Conservation (phyloP, 1,140 invertebrate genomes). For the Lordiphosa stackelbergi region DNA sequence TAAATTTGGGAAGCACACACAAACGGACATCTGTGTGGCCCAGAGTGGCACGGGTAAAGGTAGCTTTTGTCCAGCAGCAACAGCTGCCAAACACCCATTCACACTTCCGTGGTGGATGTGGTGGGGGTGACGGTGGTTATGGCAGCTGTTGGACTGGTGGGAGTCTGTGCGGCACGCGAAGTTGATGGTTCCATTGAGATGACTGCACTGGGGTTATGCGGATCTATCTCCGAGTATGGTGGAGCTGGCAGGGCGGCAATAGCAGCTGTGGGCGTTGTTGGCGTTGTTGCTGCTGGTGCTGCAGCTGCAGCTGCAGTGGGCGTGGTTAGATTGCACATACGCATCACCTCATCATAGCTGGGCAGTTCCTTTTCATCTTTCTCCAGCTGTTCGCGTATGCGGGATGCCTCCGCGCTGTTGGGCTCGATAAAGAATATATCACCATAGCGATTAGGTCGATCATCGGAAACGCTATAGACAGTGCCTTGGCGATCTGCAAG, state of each 20-base stretch:
- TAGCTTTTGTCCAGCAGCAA: not conserved
- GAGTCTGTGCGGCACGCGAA: slow-evolving; percentile 57
- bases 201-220: slow-evolving; percentile 14
- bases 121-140: slow-evolving; percentile 14
- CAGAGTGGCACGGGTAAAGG: slow-evolving; percentile 54
- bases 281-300: not conserved
- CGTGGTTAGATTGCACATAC: slow-evolving; percentile 63
- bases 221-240: slow-evolving; percentile 62
- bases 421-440: slow-evolving; percentile 72
- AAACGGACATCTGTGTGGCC: slow-evolving; percentile 47
- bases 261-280: slow-evolving; percentile 12
- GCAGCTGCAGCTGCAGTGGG: slow-evolving; percentile 48
- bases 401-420: slow-evolving; percentile 57
- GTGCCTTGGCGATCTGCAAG: slow-evolving; percentile 68
- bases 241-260: slow-evolving; percentile 61
- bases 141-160: slow-evolving; percentile 10
- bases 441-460: slow-evolving; percentile 45
- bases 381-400: slow-evolving; percentile 68
- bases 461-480: slow-evolving; percentile 43
- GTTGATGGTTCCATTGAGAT: slow-evolving; percentile 51
- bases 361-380: slow-evolving; percentile 74
- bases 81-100: slow-evolving; percentile 14
- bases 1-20: slow-evolving; percentile 39
- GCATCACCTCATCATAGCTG: slow-evolving; percentile 74
- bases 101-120: slow-evolving; percentile 26